These are phyloP conservation scores for Chroicocephalus ridibundus DNA, from an alignment of 2,113 vertebrate species.

Conservation along the genomic window DNA sequence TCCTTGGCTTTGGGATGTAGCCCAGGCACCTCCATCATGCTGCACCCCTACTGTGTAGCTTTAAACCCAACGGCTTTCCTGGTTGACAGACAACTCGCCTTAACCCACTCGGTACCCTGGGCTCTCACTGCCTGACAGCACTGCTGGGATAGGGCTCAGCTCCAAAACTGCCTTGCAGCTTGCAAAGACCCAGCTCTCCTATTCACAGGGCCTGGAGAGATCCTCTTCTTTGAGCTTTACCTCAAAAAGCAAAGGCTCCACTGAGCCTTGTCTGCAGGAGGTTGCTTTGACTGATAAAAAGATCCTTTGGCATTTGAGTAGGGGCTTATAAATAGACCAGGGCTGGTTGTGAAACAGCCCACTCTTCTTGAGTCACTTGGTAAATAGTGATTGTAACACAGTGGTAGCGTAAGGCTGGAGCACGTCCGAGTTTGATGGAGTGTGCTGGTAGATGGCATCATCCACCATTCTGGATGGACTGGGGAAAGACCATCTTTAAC, in stretches of 20 bases:
- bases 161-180: neutral
- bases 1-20: neutral
- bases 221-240: neutral
- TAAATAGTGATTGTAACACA: neutral
- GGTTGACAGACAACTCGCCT: neutral
- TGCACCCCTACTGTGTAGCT: neutral
- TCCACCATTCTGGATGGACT: neutral
- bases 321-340: slow-evolving; percentile 13
- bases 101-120: no score
- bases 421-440: neutral
- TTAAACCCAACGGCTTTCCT: neutral
- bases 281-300: neutral
- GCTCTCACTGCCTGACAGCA: neutral
- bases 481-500: neutral
- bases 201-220: neutral
- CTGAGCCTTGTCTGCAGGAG: neutral
- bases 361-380: neutral
- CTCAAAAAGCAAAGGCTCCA: neutral
- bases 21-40: neutral
- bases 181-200: neutral
- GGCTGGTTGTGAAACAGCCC: slow-evolving; percentile 20
- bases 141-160: neutral
- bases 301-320: neutral
- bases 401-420: neutral
- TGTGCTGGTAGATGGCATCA: neutral